Conservation (phyloP, 2,888 invertebrate genomes). For the Nasonovia ribisnigri region DNA sequence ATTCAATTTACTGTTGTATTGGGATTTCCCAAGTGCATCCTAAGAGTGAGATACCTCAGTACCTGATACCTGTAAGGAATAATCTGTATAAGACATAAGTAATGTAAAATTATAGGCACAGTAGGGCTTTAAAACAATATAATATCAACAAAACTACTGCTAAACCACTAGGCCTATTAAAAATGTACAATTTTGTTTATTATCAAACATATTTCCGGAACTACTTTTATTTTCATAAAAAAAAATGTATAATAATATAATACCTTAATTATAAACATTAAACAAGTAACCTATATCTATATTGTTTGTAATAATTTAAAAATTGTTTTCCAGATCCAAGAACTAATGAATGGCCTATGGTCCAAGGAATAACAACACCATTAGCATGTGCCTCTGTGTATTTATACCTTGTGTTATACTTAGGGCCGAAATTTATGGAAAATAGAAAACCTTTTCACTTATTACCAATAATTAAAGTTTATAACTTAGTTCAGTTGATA, state of each 20-base stretch:
- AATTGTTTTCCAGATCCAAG: slow-evolving; percentile 72
- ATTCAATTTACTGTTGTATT: neutral
- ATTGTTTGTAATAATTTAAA: neutral
- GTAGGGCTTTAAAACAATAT: neutral
- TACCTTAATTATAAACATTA: neutral
- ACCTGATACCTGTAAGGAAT: neutral
- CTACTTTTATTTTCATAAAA: neutral
- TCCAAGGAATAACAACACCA: slow-evolving; percentile 76
- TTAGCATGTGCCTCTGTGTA: slow-evolving; percentile 73
- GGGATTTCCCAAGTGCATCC: neutral
- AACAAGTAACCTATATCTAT: neutral
- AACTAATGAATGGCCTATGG: slow-evolving; percentile 77
- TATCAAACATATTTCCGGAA: neutral
- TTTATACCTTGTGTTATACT: slow-evolving; percentile 74
- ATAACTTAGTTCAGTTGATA: slow-evolving; percentile 70
- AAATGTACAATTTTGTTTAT: neutral
- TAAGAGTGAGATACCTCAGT: neutral
- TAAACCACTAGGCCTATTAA: neutral
- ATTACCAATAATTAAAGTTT: slow-evolving; percentile 77
- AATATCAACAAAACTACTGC: neutral
- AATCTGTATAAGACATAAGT: neutral
- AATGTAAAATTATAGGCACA: neutral
- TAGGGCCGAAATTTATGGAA: slow-evolving; percentile 79
- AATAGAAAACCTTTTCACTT: slow-evolving; percentile 78
- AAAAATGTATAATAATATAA: neutral